phyloP scores from a whole-genome alignment of 2,113 vertebrate genomes.

The Daphoenositta chrysoptera region DNA sequence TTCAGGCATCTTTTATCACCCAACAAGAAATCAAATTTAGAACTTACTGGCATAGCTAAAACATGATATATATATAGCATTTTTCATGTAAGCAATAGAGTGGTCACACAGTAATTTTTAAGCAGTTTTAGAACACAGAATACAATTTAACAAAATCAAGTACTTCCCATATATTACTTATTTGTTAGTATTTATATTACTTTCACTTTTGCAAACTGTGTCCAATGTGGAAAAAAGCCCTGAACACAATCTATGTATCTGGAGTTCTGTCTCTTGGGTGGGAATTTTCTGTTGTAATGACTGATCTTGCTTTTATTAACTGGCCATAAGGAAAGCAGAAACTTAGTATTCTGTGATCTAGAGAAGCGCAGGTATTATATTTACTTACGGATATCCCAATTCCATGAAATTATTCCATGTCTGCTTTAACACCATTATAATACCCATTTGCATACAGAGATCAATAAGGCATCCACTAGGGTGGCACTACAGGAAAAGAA shows the following conservation, averaged over 20 bases:
- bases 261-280: neutral
- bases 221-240: neutral
- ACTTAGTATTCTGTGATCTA: neutral
- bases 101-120: neutral
- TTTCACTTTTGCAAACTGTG: neutral
- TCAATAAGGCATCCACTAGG: constrained; percentile 98
- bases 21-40: neutral
- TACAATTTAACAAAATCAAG: neutral
- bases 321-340: neutral
- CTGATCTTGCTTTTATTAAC: neutral
- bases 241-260: neutral
- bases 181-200: neutral
- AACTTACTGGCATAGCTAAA: neutral
- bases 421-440: constrained; percentile 98
- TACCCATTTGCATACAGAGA: constrained; percentile 97
- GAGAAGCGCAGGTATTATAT: neutral
- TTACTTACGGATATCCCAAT: constrained; percentile 91
- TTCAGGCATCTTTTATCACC: neutral
- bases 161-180: neutral
- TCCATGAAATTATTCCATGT: constrained; percentile 98
- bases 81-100: neutral
- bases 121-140: neutral
- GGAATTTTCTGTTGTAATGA: neutral
- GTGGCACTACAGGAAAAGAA: constrained; percentile 81
- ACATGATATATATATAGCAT: neutral